Base-by-base conservation (phyloP, 1,140 invertebrate species). In the Hermetia illucens region DNA sequence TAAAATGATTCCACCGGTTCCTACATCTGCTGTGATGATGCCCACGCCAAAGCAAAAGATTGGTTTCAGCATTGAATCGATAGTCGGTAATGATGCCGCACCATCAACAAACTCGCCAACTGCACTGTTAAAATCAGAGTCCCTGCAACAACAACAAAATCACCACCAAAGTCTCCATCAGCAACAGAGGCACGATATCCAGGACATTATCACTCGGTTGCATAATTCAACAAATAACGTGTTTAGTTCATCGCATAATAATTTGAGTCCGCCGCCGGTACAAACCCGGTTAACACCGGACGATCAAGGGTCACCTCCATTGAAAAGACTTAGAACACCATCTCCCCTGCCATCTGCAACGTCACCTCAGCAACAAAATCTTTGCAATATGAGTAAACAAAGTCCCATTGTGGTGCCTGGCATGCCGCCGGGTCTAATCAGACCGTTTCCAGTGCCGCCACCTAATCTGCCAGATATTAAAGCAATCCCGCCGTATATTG, bases 21-120 rank as follows among this genome's bases (percentile, higher is more conserved):
- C 59, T 49, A 62, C 59, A 47, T 55, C 59, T 47, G 55, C 55
- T 54, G 55, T 55, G 48, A 77, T 69, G 66, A 88, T 89, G 85
- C 86, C 86, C 66, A 86, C 83, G 57, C 81, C 84, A 45, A 90
- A 89, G 71, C 86, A 87, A 40, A 93, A 91, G 67, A 88, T 92
- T 55, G 88, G 86, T 58, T 93, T 93, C 60, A 89, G 84, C 53
- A 93, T 94, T 58, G 90, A 93, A 63, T 90, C 87, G 48, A 90
- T 93, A 49, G 89, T 94, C 34, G 87, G 89, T 48, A 71, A 71
- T 15, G 69, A 70, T 40, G 62, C 55, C 42, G 48, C 44, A 24
- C 21, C 25, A 43, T 20, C 18, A 35, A 35, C 16, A 15, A 33
- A 3, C 16, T 16, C 3, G 16, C n/a, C 24, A 8, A n/a, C 24